Evolutionary conservation across 2,113 vertebrate species (phyloP), one percentile per base, ranked within the genome.

Genomic region (Prochilodus magdalenae): DNA sequence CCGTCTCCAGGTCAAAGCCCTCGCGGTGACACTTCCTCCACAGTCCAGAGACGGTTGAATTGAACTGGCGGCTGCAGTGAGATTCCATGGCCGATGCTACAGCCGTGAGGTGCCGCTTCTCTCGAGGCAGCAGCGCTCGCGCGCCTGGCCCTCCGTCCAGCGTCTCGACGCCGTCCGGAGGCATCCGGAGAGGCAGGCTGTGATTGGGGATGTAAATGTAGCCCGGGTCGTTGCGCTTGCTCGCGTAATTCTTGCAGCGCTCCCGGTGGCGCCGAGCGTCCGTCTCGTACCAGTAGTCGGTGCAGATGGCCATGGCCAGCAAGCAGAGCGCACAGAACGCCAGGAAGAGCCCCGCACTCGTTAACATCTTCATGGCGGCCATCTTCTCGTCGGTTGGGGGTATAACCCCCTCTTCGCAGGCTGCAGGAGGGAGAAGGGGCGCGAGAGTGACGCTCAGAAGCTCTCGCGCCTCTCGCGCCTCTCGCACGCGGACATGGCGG

Each of bases 281-380:
- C 26, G 96, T 97, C 93, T 97, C 96, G 89, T 97, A 97, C 96
- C 96, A 97, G 67, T 94, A 94, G 78, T 96, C 96, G 89, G 96
- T 97, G 91, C 96, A 96, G 74, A 97, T 96, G 49, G 96, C 96
- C 92, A 96, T 96, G 77, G 94, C 93, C 87, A 97, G 92, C 66
- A 96, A 92, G 66, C 94, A 94, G 62, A 97, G 90, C 73, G 96
- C 94, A 73, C 94, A 95, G 80, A 96, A 88, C 72, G 96, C 95
- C 92, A 97, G 87, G 86, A 95, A 95, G 86, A 97, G 94, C 83
- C 96, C 96, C 0, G 94, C 91, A 89, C 94, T 93, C 86, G 95
- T 96, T 92, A 97, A 90, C 87, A 96, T 94, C 94, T 95, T 96
- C 94, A 95, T 95, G 89, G 95, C 96, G 86, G 95, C 94, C 95